Evolutionary conservation across 2,113 vertebrate species (phyloP), one percentile per base, ranked within the genome.

Genomic region (Xyliphius kryptos): DNA sequence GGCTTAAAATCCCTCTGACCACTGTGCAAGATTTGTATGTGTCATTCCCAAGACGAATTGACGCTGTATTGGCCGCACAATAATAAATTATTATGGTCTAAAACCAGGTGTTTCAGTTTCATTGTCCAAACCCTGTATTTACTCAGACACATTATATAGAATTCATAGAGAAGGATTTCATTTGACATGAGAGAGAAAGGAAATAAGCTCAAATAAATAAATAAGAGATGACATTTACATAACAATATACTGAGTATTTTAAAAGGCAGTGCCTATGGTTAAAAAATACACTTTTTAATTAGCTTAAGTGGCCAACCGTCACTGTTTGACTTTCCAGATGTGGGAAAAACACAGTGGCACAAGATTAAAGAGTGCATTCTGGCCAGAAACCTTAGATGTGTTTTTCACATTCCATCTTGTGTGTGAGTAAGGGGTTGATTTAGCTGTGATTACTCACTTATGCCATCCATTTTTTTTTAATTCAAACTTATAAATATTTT

Each of bases 281-380:
- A n/a, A 49, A 56, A 62, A 41, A 52, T 5, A 16, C n/a, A 22
- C 20, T 51, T 50, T 40, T n/a, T 20, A 52, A 15, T 53, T 16
- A 44, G 14, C 9, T 1, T 44, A 19, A 8, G 47, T 44, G 38
- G 61, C 20, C 43, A 36, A 36, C 19, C n/a, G 9, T 53, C 49
- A 62, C 6, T 43, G 61, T 46, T 54, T 36, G n/a, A 41, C 19
- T 64, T 36, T 26, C 61, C 61, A 64, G 20, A 64, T 64, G 61
- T 55, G 51, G 41, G 13, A 37, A 46, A 64, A 55, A 46, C 50
- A 63, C 6, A 43, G 50, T 46, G 38, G 61, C 9, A 40, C 9
- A 53, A 53, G 38, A 63, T 63, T 53, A 63, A 53, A 63, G 61
- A n/a, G 52, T 9, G 19, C 10, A 10, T 10, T 61, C 16, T 11